A percentile compares a stretch with the other conserved stretches of the same genome.
Conservation (phyloP, 2,888 invertebrate species). For the Trachelus stipa region DNA sequence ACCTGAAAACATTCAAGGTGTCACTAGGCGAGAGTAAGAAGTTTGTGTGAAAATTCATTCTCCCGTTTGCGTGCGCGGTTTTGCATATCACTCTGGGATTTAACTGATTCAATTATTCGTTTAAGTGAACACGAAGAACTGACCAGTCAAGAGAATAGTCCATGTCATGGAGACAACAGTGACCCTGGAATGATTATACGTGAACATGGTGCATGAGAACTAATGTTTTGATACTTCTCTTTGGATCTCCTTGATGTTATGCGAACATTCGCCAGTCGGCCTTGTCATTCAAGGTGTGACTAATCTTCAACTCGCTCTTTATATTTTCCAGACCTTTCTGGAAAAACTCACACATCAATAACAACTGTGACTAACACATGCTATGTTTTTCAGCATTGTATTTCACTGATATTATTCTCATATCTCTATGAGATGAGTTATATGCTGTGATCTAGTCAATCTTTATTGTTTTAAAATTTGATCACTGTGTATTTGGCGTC, state of each 20-base stretch:
- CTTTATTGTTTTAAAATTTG: neutral
- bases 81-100: neutral
- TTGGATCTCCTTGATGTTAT: constrained; percentile 26
- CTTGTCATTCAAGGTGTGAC: constrained; percentile 39
- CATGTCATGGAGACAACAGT: neutral
- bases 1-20: constrained; percentile 31
- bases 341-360: neutral
- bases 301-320: constrained; percentile 14
- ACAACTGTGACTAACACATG: neutral
- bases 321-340: constrained; percentile 1
- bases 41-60: constrained; percentile 29
- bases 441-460: neutral
- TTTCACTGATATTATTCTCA: neutral
- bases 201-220: constrained; percentile 12
- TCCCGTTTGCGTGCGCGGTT: constrained; percentile 5
- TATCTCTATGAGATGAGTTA: neutral
- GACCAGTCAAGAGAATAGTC: neutral
- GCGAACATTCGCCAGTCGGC: constrained; percentile 37
- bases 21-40: constrained; percentile 39
- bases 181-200: constrained; percentile 4
- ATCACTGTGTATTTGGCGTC: neutral
- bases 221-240: constrained; percentile 19
- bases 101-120: neutral
- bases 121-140: neutral
- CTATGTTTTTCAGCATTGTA: neutral